These are phyloP conservation scores for Rattus norvegicus DNA, from an alignment of 2,113 vertebrate genomes.

Conservation along the genomic window GRCr8 NC_086022.1:28359501-28360000, in stretches of 20 bases:
- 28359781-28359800: not conserved
- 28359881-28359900: not conserved
- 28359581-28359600: not conserved
- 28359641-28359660: not conserved
- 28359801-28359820: not conserved
- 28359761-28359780: not conserved
- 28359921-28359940: not conserved
- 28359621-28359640: not conserved
- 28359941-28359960: not conserved
- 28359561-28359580: slow-evolving; percentile 11
- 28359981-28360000: not conserved
- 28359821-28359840: not conserved
- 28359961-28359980: not conserved
- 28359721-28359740: not conserved
- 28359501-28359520: not conserved
- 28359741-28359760: not conserved
- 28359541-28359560: not conserved
- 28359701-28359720: slow-evolving; percentile 3
- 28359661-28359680: not conserved
- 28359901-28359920: not conserved
- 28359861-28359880: not conserved
- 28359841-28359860: not conserved
- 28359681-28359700: not conserved
- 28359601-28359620: not conserved
- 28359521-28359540: not conserved